Evolutionary conservation across 2,888 invertebrate species (phyloP).

Genomic region (Limnephilus rhombicus): DNA sequence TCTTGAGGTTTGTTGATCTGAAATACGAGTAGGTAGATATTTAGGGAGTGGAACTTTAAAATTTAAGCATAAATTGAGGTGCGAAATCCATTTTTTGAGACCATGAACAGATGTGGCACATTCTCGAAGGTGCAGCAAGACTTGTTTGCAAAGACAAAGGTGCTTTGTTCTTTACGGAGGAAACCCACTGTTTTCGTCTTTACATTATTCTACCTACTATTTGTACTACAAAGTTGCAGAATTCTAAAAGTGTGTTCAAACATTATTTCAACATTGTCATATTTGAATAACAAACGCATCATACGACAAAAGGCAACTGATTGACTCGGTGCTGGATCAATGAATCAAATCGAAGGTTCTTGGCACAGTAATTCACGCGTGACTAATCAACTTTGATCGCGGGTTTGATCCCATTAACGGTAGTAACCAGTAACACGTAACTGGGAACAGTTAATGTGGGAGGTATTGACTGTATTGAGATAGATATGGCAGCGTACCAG

Average conservation of each 20-base stretch:
- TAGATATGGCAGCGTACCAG: neutral
- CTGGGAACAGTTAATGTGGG: neutral
- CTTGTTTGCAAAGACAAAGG: neutral
- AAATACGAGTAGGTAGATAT: no score
- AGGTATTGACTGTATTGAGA: neutral
- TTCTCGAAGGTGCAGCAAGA: neutral
- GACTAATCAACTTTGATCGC: neutral
- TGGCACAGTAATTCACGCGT: neutral
- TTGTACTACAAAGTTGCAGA: neutral
- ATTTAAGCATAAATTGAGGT: neutral
- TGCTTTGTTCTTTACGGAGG: neutral
- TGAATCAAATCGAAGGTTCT: neutral
- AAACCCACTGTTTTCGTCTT: neutral
- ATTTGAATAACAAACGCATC: neutral
- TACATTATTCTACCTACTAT: neutral
- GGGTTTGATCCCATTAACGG: neutral
- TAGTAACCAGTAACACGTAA: neutral
- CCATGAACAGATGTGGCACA: neutral
- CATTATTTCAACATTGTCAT: neutral
- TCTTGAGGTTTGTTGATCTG: no score
- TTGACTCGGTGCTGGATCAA: neutral
- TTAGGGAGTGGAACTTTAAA: neutral
- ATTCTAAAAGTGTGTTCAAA: neutral
- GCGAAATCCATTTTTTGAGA: neutral
- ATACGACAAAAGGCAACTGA: neutral